Conservation (phyloP, 1,140 invertebrate genomes). For the Plectus sambesii region DNA sequence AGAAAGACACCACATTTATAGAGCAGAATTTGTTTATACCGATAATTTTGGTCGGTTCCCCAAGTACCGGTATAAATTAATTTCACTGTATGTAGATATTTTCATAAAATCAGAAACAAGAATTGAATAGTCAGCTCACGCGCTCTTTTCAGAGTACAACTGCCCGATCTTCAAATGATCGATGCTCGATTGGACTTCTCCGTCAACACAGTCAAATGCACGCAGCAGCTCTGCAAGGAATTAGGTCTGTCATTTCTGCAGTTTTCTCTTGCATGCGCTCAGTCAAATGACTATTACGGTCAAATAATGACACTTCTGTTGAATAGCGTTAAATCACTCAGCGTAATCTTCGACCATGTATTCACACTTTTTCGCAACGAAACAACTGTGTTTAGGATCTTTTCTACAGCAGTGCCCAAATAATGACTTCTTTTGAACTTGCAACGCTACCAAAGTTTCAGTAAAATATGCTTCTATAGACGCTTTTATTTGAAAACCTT, state of each 20-base stretch:
- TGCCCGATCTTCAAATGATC: constrained; percentile 83
- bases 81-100: constrained; percentile 9
- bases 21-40: constrained; percentile 8
- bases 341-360: too few species aligned
- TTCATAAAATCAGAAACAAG: not conserved
- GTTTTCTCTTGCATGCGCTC: not conserved
- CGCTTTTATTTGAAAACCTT: too few species aligned
- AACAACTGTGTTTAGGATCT: too few species aligned
- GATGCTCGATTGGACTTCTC: constrained; percentile 92
- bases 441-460: too few species aligned
- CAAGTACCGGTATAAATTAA: constrained; percentile 10
- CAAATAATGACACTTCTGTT: constrained; percentile 3
- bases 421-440: too few species aligned
- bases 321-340: too few species aligned
- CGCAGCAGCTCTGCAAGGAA: constrained; percentile 87
- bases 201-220: constrained; percentile 83
- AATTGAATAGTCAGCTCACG: not conserved
- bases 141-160: constrained; percentile 63
- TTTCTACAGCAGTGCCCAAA: too few species aligned
- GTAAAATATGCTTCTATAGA: too few species aligned
- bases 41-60: constrained; percentile 3
- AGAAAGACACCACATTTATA: too few species aligned
- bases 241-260: constrained; percentile 56
- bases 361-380: constrained; percentile 10
- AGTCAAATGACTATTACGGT: constrained; percentile 4